Percentiles rank a stretch among this genome's conserved stretches.
Conservation (phyloP, 2,888 invertebrate species). For the Acholoe squamosa region DNA sequence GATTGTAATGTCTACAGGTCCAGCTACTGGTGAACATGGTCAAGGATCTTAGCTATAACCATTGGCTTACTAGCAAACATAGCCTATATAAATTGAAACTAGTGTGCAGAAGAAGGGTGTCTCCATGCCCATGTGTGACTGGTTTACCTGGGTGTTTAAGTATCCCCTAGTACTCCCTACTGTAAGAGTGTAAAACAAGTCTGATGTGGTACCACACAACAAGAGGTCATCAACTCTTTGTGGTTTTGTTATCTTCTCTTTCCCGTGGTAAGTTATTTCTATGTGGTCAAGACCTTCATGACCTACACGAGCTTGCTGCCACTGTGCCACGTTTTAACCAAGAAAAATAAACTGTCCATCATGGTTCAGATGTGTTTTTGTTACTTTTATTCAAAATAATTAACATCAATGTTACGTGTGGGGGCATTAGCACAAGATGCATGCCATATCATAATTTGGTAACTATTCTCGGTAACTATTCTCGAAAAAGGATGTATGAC, state of each 20-base stretch:
- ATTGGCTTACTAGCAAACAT: too few species aligned
- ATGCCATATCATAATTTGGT: too few species aligned
- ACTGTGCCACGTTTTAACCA: not conserved
- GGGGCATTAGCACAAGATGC: too few species aligned
- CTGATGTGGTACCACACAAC: too few species aligned
- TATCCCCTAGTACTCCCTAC: not conserved
- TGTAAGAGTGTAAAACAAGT: not conserved
- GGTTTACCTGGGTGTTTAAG: not conserved
- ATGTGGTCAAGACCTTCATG: not conserved
- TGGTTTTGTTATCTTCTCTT: not conserved
- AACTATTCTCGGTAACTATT: too few species aligned
- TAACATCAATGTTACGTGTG: too few species aligned
- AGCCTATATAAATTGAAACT: too few species aligned
- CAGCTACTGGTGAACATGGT: conserved; percentile 40
- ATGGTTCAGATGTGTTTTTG: not conserved
- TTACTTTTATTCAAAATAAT: too few species aligned
- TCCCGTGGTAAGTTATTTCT: not conserved
- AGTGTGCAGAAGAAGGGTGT: too few species aligned
- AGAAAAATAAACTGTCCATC: conserved; percentile 28
- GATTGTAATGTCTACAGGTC: conserved; percentile 39
- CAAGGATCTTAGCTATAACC: not conserved
- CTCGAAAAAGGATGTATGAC: too few species aligned
- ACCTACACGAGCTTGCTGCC: not conserved
- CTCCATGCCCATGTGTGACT: too few species aligned
- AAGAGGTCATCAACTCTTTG: not conserved